phyloP scores from a whole-genome alignment of 2,888 invertebrate species.

The Papilio elwesi region DNA sequence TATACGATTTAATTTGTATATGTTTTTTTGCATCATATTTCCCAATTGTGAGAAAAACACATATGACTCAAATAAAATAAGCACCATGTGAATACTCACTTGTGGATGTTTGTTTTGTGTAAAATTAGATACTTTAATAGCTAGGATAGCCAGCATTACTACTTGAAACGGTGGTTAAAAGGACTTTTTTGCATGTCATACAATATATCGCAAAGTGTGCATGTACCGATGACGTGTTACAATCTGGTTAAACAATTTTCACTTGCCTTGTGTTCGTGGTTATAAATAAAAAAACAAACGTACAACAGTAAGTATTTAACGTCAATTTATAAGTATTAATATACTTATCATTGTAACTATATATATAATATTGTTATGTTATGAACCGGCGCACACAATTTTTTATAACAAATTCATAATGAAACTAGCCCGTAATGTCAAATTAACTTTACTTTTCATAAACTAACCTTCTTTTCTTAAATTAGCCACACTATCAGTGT shows the following conservation, averaged over 20 bases:
- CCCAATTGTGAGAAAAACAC: too few species aligned
- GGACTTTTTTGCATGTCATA: neutral
- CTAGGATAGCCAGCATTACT: neutral
- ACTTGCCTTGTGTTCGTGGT: neutral
- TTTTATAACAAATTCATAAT: neutral
- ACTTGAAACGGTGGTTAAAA: neutral
- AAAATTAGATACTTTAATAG: neutral
- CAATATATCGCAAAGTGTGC: neutral
- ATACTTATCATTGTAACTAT: too few species aligned
- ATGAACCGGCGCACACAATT: neutral
- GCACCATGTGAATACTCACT: neutral
- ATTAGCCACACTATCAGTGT: too few species aligned
- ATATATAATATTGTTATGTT: neutral
- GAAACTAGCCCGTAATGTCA: neutral
- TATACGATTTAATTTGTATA: too few species aligned
- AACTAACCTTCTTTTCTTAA: constrained; percentile 1
- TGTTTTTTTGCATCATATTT: too few species aligned
- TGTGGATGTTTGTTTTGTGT: neutral
- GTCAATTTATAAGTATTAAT: neutral
- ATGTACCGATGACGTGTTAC: neutral
- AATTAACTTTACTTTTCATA: constrained; percentile 13
- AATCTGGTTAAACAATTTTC: neutral
- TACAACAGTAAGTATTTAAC: neutral
- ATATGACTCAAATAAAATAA: too few species aligned
- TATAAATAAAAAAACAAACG: neutral